Percentiles rank a stretch among this genome's conserved stretches.
phyloP scores from a whole-genome alignment of 2,797 vertebrate genomes.

The Sebastes itinus region DNA sequence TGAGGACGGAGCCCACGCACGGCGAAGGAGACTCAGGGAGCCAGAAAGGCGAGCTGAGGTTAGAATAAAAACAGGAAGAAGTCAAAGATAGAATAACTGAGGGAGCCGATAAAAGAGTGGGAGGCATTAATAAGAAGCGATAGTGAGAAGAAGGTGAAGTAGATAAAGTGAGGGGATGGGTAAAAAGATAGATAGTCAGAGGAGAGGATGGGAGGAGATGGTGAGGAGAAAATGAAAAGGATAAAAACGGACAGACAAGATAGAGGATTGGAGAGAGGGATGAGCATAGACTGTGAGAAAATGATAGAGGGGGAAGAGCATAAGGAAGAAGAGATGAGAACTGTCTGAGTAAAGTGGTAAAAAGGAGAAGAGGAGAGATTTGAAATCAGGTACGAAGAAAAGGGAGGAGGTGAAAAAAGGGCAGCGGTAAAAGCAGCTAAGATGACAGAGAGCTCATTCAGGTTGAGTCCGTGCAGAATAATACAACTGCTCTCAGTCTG shows the following conservation, averaged over 20 bases:
- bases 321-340: neutral
- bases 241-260: neutral
- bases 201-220: neutral
- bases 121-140: constrained; percentile 8
- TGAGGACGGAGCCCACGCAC: constrained; percentile 16
- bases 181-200: neutral
- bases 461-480: neutral
- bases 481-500: neutral
- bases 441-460: neutral
- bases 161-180: constrained; percentile 1
- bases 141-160: neutral
- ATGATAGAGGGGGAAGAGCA: neutral
- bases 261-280: neutral
- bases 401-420: neutral
- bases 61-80: constrained; percentile 19
- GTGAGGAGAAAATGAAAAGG: neutral
- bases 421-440: neutral
- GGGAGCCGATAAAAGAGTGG: neutral
- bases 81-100: constrained; percentile 20
- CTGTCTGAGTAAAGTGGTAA: neutral
- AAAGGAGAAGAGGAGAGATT: neutral
- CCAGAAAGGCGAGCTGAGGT: neutral
- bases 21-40: neutral
- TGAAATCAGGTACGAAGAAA: neutral
- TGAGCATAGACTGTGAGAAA: neutral